Evolutionary conservation across 2,888 invertebrate species (phyloP), one percentile per base, ranked within the genome.

Genomic region (Epinotia brunnichana): DNA sequence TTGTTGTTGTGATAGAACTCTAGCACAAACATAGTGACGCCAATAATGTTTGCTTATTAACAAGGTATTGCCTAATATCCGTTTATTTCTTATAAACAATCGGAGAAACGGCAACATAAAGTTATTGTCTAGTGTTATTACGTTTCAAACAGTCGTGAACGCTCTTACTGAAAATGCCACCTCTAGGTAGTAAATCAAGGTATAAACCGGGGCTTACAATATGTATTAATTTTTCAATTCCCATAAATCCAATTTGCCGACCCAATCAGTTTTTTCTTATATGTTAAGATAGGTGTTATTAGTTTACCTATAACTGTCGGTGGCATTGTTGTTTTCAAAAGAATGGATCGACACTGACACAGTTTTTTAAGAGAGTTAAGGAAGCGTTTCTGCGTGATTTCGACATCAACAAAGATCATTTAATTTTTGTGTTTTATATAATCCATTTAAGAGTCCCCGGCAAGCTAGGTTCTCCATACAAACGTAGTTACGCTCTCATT

Each of bases 21-120:
- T 48, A 60, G 13, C 41, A 29, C 48, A 13, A 39, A 61, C 29
- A 60, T 5, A 44, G 41, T 39, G 39, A n/a, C 21, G n/a, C 10
- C 29, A 51, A 53, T 29, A 5, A 62, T 29, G 64, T 53, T 64
- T 64, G 54, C 15, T 54, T 53, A 53, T 54, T 64, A 64, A 4
- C 51, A 35, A 64, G 19, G 39, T 19, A 39, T 35, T 17, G 29
- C 63, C 35, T 51, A 53, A 51, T 64, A 21, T 64, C 64, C 64
- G 64, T 64, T 64, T n/a, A 53, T 41, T 64, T 54, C 35, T 39
- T 39, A 15, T 54, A 64, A 54, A 64, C 64, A 64, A 53, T 54
- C 19, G 19, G 53, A 19, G 4, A 54, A 64, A 19, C 53, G 2
- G 15, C 53, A 53, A 19, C 29, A 19, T 53, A 13, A 4, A 35